phyloP scores from a whole-genome alignment of 2,888 invertebrate genomes.

The Epinotia brunnichana region DNA sequence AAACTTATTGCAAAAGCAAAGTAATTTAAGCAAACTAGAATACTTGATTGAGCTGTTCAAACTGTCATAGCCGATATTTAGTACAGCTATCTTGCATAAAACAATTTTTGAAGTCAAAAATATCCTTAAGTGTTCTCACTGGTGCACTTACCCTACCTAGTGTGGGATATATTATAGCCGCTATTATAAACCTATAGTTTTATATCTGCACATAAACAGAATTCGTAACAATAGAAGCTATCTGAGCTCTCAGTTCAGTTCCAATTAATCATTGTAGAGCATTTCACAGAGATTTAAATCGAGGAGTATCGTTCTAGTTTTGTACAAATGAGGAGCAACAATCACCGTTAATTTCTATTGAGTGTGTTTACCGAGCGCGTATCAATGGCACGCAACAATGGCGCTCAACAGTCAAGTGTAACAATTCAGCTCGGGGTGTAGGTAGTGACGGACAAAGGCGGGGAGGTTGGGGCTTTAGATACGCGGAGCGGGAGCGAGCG shows the following conservation, averaged over 20 bases:
- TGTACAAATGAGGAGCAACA: conserved; percentile 38
- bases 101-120: too few species aligned
- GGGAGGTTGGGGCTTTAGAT: conserved; percentile 5
- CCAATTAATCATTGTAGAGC: conserved; percentile 34
- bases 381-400: conserved; percentile 38
- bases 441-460: conserved; percentile 65
- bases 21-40: too few species aligned
- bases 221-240: conserved; percentile 23
- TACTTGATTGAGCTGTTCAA: too few species aligned
- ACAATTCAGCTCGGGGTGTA: conserved; percentile 62
- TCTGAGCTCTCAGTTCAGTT: conserved; percentile 8
- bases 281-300: conserved; percentile 30
- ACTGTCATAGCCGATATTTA: too few species aligned
- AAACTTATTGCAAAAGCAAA: too few species aligned
- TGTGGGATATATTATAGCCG: not conserved
- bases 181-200: conserved; percentile 1
- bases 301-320: conserved; percentile 34
- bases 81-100: too few species aligned
- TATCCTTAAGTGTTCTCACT: too few species aligned
- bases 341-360: conserved; percentile 42
- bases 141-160: too few species aligned
- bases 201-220: conserved; percentile 15
- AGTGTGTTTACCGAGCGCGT: conserved; percentile 39
- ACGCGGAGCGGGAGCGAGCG: not conserved
- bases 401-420: conserved; percentile 66